phyloP scores from a whole-genome alignment of 2,888 invertebrate species.

The Deladenus siricidicola region DNA sequence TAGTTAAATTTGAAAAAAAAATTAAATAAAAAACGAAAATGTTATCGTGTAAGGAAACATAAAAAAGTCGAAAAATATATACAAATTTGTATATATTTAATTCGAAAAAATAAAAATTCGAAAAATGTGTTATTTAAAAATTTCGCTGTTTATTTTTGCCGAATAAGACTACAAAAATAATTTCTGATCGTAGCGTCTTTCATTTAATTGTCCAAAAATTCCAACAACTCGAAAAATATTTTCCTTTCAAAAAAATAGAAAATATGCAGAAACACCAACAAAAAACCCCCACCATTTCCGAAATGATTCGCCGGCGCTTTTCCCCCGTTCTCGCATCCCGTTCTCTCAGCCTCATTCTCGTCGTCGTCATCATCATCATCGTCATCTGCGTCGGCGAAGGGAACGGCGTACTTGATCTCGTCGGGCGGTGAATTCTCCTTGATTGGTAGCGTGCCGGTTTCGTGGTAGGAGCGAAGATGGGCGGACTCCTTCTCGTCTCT shows the following conservation, averaged over 20 bases:
- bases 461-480: slow-evolving; percentile 9
- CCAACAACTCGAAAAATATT: not conserved
- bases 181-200: too few relatives aligned
- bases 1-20: too few relatives aligned
- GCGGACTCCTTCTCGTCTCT: not conserved
- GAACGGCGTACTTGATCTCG: slow-evolving; percentile 34
- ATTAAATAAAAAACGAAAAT: too few relatives aligned
- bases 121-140: too few relatives aligned
- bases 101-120: too few relatives aligned
- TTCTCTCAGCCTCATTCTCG: not conserved
- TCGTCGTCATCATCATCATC: not conserved
- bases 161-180: too few relatives aligned
- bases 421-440: slow-evolving; percentile 38
- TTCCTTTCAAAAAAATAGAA: not conserved
- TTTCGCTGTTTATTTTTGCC: too few relatives aligned
- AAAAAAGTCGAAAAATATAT: too few relatives aligned
- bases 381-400: slow-evolving; percentile 30
- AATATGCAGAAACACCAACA: too few relatives aligned
- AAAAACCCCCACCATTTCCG: too few relatives aligned
- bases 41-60: too few relatives aligned
- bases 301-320: not conserved
- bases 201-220: not conserved
- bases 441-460: slow-evolving; percentile 16
- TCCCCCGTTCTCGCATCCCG: not conserved
- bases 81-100: too few relatives aligned